Evolutionary conservation across 2,888 invertebrate species (phyloP), one percentile per base, ranked within the genome.

Genomic region (Dasysyrphus tricinctus): DNA sequence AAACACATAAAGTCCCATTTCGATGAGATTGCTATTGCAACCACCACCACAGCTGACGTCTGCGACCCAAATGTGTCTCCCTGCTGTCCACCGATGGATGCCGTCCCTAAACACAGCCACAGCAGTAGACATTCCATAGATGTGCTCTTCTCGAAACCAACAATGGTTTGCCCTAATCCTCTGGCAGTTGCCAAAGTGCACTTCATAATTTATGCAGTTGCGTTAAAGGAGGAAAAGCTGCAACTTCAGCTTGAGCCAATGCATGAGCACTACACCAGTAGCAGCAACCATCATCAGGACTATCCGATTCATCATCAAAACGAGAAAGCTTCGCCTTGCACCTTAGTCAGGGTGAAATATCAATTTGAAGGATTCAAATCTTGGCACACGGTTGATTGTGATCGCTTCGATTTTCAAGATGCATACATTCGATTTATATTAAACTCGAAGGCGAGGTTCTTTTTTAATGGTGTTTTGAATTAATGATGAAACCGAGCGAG

Each of bases 111-210:
- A 0, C 89, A 89, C 69, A 92, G 90, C 24, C 89, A 89, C 69
- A 92, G 90, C 24, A 78, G 72, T 3, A 89, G 89, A 37, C 88
- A 89, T 75, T 90, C 88, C 80, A 88, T 90, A 14, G 91, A 91
- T 75, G 92, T 90, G 0, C 89, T 90, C 54, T 92, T 92, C 73
- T 92, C 92, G 5, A 89, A 90, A 5, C 91, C 91, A 9, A 91
- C 90, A 9, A 88, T 88, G 7, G 88, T 88, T 19, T 91, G 91
- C 49, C 92, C 91, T 3, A 92, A 92, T 88, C 91, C 91, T 0
- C 72, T 91, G 82, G 90, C 91, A 6, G 91, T 91, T 34, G 91
- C 92, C 49, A 90, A 89, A 75, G 91, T 91, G n/a, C 90, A 90
- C n/a, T 92, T 91, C 67, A 86, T 90, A 37, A 81, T 91, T 7